Evolutionary conservation across 2,113 vertebrate genomes (phyloP).

Genomic region (Ochotona princeps): DNA sequence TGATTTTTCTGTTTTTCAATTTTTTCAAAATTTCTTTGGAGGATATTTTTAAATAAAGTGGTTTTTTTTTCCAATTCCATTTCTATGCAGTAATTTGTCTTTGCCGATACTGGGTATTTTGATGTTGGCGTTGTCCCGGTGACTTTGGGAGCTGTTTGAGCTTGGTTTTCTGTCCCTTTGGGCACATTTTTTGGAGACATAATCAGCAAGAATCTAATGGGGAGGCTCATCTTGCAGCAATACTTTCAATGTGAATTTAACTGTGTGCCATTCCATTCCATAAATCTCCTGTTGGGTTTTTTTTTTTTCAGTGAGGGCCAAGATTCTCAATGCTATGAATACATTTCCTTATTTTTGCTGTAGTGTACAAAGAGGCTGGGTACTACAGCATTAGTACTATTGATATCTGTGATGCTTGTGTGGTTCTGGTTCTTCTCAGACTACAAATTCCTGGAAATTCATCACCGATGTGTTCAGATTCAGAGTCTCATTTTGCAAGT

Average conservation of each 20-base stretch:
- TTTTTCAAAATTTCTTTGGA: not conserved
- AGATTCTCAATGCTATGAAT: not conserved
- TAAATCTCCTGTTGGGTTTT: not conserved
- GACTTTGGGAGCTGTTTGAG: not conserved
- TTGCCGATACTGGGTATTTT: not conserved
- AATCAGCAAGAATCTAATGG: not conserved
- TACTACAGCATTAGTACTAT: not conserved
- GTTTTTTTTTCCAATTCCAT: not conserved
- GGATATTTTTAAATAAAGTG: not conserved
- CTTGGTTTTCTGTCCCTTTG: not conserved
- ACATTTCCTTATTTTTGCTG: not conserved
- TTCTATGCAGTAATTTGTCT: not conserved
- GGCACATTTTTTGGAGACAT: not conserved
- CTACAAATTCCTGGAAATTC: not conserved
- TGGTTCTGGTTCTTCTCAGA: not conserved
- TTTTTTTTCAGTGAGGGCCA: not conserved
- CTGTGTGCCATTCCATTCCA: not conserved
- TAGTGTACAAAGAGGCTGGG: not conserved
- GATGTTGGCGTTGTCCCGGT: not conserved
- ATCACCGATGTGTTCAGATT: not conserved
- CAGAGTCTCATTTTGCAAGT: slow-evolving; percentile 10
- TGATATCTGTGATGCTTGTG: not conserved
- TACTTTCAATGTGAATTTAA: not conserved
- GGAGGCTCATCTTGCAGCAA: not conserved
- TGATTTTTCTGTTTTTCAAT: not conserved